A percentile compares a stretch with the other conserved stretches of the same genome.
These are phyloP conservation scores for Apamea sordens DNA, from an alignment of 2,888 invertebrate genomes.

Conservation along the genomic window DNA sequence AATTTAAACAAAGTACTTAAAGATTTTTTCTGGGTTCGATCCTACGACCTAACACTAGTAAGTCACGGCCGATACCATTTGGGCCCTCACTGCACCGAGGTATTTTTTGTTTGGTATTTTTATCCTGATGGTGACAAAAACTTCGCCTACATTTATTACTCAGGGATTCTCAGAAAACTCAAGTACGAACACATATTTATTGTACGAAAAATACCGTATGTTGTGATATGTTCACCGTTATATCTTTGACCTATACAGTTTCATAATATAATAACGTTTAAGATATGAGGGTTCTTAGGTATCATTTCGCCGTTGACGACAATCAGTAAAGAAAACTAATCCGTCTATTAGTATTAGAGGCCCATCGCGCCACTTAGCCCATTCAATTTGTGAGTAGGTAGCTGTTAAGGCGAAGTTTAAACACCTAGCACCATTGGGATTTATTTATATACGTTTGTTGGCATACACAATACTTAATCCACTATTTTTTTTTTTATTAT, in stretches of 20 bases:
- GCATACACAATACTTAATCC: background rate
- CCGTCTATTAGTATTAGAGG: slow-evolving; percentile 78
- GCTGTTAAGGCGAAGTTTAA: slow-evolving; percentile 57
- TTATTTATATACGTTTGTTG: background rate
- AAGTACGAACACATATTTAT: slow-evolving; percentile 32
- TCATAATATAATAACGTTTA: slow-evolving; percentile 43
- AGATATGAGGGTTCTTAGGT: slow-evolving; percentile 35
- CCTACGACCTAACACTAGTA: no score
- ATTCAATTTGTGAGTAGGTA: slow-evolving; percentile 62
- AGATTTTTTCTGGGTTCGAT: no score
- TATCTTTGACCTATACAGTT: slow-evolving; percentile 42
- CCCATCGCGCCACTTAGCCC: slow-evolving; percentile 70
- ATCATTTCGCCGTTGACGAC: slow-evolving; percentile 66
- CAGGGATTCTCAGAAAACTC: slow-evolving; percentile 42
- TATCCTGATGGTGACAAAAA: slow-evolving; percentile 22
- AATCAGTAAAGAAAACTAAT: slow-evolving; percentile 80
- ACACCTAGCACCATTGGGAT: background rate
- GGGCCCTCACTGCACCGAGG: background rate
- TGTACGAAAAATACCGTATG: slow-evolving; percentile 7
- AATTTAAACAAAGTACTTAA: no score
- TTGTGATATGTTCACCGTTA: slow-evolving; percentile 24
- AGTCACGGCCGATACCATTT: no score
- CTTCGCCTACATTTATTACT: slow-evolving; percentile 4
- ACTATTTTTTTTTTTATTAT: background rate
- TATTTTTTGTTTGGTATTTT: background rate